phyloP scores from a whole-genome alignment of 2,888 invertebrate genomes.

The Parapristionchus giblindavisi region DNA sequence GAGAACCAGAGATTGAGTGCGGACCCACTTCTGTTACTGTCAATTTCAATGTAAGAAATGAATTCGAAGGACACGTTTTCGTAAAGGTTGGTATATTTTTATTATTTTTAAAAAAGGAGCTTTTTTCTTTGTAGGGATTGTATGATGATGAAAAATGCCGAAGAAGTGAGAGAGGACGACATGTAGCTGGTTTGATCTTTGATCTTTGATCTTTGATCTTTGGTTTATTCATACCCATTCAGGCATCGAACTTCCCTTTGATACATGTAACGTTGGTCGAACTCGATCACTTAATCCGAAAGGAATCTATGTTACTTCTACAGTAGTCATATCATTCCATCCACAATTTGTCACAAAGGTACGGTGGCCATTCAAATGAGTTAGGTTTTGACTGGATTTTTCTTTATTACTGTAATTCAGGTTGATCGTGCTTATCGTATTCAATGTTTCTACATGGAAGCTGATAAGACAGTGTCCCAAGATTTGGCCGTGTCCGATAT shows the following conservation, averaged over 20 bases:
- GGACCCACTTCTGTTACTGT: constrained; percentile 65
- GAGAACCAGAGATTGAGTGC: constrained; percentile 66
- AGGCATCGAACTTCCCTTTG: constrained; percentile 69
- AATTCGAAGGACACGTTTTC: constrained; percentile 62
- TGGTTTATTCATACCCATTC: constrained; percentile 31
- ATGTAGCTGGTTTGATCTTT: constrained; percentile 41
- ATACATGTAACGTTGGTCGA: constrained; percentile 68
- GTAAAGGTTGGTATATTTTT: constrained; percentile 55
- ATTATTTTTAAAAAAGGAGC: background rate
- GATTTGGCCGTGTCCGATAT: constrained; percentile 61
- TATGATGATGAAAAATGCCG: constrained; percentile 67
- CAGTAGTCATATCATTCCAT: constrained; percentile 70
- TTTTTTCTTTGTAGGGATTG: constrained; percentile 49
- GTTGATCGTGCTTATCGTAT: constrained; percentile 67
- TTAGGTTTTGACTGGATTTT: background rate
- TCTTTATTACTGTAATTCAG: background rate
- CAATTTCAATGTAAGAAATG: constrained; percentile 69
- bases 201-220: background rate
- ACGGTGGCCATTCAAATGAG: background rate
- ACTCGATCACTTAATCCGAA: constrained; percentile 69
- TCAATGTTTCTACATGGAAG: constrained; percentile 70
- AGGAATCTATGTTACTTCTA: constrained; percentile 68
- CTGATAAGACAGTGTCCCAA: constrained; percentile 68
- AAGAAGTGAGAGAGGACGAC: constrained; percentile 65
- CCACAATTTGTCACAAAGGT: constrained; percentile 69